These are phyloP conservation scores for Aphaenogaster ashmeadi DNA, from an alignment of 1,140 invertebrate species.

Conservation along the genomic window DNA sequence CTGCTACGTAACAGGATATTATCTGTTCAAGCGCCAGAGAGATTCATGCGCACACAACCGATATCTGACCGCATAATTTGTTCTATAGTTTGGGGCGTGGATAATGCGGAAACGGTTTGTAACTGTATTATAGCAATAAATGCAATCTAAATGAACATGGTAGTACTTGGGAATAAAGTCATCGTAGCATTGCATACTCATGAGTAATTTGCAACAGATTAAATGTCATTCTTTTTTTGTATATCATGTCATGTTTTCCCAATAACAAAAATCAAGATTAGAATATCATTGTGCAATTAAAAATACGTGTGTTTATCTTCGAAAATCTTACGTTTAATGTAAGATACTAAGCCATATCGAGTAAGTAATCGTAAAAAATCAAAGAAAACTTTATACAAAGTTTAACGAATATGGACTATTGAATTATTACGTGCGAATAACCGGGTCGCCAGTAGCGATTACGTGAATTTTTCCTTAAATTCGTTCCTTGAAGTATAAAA, in stretches of 20 bases:
- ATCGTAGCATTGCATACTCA: neutral
- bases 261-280: neutral
- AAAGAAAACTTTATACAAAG: neutral
- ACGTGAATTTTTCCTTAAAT: constrained; percentile 49
- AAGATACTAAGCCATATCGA: neutral
- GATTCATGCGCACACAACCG: constrained; percentile 58
- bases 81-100: constrained; percentile 53
- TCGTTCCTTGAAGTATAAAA: constrained; percentile 56
- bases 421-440: constrained; percentile 51
- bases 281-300: neutral
- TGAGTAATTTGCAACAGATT: neutral
- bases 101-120: constrained; percentile 47
- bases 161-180: constrained; percentile 20
- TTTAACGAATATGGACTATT: neutral
- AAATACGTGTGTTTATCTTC: neutral
- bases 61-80: constrained; percentile 65
- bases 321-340: neutral
- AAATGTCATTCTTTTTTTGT: neutral
- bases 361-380: neutral
- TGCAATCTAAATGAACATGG: constrained; percentile 19
- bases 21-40: constrained; percentile 56
- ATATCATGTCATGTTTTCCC: neutral
- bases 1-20: constrained; percentile 54
- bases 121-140: constrained; percentile 57
- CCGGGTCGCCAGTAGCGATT: constrained; percentile 25